Evolutionary conservation across 1,140 invertebrate genomes (phyloP).

Genomic region (Vanessa tameamea): DNA sequence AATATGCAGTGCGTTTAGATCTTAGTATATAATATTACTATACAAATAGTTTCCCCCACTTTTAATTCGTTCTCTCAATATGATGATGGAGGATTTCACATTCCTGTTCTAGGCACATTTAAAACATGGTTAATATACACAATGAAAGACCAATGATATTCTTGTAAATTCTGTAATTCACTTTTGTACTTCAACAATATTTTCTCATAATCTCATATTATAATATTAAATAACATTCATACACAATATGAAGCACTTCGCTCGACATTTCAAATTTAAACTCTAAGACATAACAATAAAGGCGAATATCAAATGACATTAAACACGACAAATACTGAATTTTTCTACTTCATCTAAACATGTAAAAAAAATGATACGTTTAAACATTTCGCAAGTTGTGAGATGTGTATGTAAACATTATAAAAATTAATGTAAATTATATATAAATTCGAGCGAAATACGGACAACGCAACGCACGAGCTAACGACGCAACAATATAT

Average conservation of each 20-base stretch:
- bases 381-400: constrained; percentile 18
- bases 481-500: constrained; percentile 41
- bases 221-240: constrained; percentile 66
- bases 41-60: too few species aligned
- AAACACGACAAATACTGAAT: constrained; percentile 26
- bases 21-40: too few species aligned
- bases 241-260: constrained; percentile 44
- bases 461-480: constrained; percentile 30
- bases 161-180: constrained; percentile 70
- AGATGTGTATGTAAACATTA: constrained; percentile 12
- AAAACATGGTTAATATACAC: background rate
- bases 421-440: constrained; percentile 23
- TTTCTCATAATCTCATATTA: constrained; percentile 68
- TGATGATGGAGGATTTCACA: too few species aligned
- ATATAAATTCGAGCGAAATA: constrained; percentile 52
- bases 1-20: too few species aligned
- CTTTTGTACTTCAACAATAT: constrained; percentile 75
- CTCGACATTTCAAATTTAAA: constrained; percentile 30
- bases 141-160: constrained; percentile 68
- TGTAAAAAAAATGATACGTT: constrained; percentile 12
- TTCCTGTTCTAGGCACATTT: too few species aligned
- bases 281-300: constrained; percentile 2
- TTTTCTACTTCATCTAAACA: constrained; percentile 13
- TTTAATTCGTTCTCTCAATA: too few species aligned
- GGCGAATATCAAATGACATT: background rate